Base-by-base conservation (phyloP, 2,888 invertebrate genomes). In the Cryptus armator region DNA sequence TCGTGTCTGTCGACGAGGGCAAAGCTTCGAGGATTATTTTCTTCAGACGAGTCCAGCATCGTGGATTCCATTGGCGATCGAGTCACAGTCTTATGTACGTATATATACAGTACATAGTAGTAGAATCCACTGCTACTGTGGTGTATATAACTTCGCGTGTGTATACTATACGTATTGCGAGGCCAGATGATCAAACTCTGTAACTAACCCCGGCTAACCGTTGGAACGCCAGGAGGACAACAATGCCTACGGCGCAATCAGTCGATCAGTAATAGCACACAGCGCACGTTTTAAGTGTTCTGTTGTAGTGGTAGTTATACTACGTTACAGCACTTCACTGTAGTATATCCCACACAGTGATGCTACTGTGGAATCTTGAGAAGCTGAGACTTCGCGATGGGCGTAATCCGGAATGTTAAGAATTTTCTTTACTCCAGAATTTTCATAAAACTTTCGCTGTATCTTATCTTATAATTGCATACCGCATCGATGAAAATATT, bases 121-220 rank as follows among this genome's bases (percentile, higher is more conserved):
- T 37, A 67, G 46, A 59, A 46, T 19, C 37, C 16, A 14, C 19
- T 9, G 56, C 9, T 5, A 14, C 37, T 19, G 14, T 44, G 16
- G 24, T 43, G 1, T 59, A 16, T 24, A 32, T 51, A 29, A 4
- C 29, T 19, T 48, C 14, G 29, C 24, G 64, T 24, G 37, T 37
- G 12, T 14, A n/a, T 46, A 56, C 3, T 19, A 19, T 56, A 56
- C 56, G 56, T 56, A 37, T 37, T 37, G 62, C 83, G 83, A 83
- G 83, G 83, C 74, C 79, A 68, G 48, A 37, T 74, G 67, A 78
- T 78, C 78, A 46, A 78, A 56, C 51, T 62, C 56, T 53, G 79
- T 79, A 83, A 79, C 83, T 83, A 83, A 83, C 83, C 83, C 79
- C 14, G 83, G 79, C 51, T 79, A 83, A 83, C 74, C 79, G 64